A percentile compares a stretch with the other conserved stretches of the same genome.
These are phyloP conservation scores for Paraescarpia echinospica DNA, from an alignment of 1,140 invertebrate genomes.

Conservation along the genomic window DNA sequence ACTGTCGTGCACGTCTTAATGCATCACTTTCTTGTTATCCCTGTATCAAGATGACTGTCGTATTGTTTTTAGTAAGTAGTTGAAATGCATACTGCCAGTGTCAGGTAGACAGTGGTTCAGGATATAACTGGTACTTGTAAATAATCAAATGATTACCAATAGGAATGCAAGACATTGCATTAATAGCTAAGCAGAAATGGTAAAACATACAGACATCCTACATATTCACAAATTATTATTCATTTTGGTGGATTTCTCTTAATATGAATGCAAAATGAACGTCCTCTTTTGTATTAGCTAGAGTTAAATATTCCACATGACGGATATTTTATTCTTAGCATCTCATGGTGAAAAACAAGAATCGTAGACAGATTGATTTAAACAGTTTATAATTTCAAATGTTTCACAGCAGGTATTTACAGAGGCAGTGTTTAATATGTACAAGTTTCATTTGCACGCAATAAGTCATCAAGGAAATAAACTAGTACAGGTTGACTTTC, in stretches of 20 bases:
- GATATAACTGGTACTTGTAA: background rate
- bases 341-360: too few species aligned
- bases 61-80: background rate
- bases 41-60: background rate
- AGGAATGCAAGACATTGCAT: too few species aligned
- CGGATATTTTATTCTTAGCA: too few species aligned
- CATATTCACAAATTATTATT: too few species aligned
- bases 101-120: background rate
- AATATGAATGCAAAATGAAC: too few species aligned
- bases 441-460: background rate
- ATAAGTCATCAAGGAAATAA: background rate
- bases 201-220: too few species aligned
- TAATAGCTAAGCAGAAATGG: too few species aligned
- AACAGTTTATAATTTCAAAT: too few species aligned
- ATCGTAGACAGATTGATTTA: too few species aligned
- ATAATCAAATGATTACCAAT: background rate
- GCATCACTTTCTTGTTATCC: background rate
- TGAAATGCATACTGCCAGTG: background rate
- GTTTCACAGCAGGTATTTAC: background rate
- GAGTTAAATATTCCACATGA: too few species aligned
- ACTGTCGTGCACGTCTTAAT: background rate
- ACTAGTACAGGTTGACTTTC: background rate
- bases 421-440: background rate
- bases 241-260: too few species aligned
- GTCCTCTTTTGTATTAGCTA: too few species aligned